Percentiles rank a stretch among this genome's conserved stretches.
phyloP scores from a whole-genome alignment of 2,113 vertebrate species.

The Hydrolagus affinis region DNA sequence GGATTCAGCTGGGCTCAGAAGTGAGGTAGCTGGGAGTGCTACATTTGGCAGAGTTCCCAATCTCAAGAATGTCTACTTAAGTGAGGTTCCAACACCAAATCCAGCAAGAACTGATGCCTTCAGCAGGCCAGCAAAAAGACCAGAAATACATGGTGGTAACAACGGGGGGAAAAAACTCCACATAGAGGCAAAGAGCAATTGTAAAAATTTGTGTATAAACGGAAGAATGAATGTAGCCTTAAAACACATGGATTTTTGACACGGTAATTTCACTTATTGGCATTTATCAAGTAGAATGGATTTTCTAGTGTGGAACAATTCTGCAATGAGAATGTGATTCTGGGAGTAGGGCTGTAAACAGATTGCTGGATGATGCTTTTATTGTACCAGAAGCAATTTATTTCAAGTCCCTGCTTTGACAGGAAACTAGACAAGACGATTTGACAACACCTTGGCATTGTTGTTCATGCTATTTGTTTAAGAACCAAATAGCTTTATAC shows the following conservation, averaged over 20 bases:
- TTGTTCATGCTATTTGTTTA: not conserved
- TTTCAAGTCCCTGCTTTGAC: not conserved
- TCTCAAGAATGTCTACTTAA: no score
- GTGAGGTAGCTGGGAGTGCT: no score
- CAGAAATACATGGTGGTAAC: no score
- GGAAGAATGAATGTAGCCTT: not conserved
- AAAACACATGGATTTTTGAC: not conserved
- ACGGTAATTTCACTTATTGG: not conserved
- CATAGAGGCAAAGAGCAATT: not conserved
- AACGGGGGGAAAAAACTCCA: no score
- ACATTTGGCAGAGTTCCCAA: no score
- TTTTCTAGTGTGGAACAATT: not conserved
- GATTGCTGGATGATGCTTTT: not conserved
- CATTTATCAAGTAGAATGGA: not conserved
- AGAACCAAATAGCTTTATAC: not conserved
- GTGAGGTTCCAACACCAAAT: no score
- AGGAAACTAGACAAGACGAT: not conserved
- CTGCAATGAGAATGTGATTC: not conserved
- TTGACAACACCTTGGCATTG: not conserved
- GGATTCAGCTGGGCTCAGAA: no score
- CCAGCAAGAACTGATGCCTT: no score
- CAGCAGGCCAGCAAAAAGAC: no score
- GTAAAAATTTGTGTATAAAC: not conserved
- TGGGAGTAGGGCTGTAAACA: slow-evolving; percentile 4
- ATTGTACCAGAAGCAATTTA: slow-evolving; percentile 7